Base-by-base conservation (phyloP, 2,797 vertebrate species). In the Rhynchonycteris naso region DNA sequence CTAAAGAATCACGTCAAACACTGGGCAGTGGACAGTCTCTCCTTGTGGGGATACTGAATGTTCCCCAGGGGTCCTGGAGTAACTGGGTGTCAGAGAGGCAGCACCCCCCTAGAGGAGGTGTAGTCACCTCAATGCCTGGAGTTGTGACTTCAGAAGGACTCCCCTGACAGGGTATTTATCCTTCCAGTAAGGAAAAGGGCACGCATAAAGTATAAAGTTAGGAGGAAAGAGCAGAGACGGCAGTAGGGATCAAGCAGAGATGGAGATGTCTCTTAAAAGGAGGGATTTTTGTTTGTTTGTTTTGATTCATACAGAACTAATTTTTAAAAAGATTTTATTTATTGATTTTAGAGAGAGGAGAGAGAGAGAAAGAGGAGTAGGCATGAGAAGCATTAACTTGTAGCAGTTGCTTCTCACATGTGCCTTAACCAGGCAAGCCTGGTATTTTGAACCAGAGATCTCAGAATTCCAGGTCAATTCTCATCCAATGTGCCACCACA, bases 51-150 rank as follows among this genome's bases (percentile, higher is more conserved):
- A 65, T 22, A 38, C 21, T 81, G 24, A 74, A 68, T 43, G 65
- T 16, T 28, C 47, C 19, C n/a, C 71, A 2, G 14, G 7, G 63
- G 8, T 24, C 75, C 54, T 52, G 28, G 65, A 33, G 54, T 59
- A 28, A 18, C 2, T 0, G 6, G 21, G 14, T 22, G 2, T 50
- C 74, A 9, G 30, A 50, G 15, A 75, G 11, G 3, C 0, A 74
- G 82, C 1, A 0, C 2, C 1, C 9, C 9, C 24, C 33, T 4
- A 4, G 26, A 14, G 30, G 19, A 61, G 21, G 35, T 16, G 19
- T 0, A 1, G 63, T 10, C 5, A 2, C 30, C 30, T 71, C 6
- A 1, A 16, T 1, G 1, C 14, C 61, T 28, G 2, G 10, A 4
- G 52, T 26, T 24, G 79, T 24, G 79, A 38, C 1, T 10, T 33